Conservation (phyloP, 64 coral and sea anemone genomes). For the Porites lutea region DNA sequence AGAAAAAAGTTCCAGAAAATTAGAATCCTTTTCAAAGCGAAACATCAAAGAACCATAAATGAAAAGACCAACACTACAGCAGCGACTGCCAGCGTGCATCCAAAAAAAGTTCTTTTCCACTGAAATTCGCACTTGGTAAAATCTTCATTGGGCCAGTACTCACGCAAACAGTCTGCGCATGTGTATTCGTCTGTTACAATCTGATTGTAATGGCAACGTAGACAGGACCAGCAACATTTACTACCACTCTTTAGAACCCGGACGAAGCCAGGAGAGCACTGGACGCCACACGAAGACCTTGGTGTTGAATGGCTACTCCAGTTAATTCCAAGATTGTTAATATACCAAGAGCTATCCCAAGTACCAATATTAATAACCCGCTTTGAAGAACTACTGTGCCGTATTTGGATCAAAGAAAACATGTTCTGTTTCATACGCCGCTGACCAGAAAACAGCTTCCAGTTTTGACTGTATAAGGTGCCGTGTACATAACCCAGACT, state of each 20-base stretch:
- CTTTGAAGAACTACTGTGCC: conserved; percentile 9
- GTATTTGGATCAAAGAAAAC: conserved; percentile 68
- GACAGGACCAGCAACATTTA: conserved; percentile 86
- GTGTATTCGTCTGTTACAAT: conserved; percentile 62
- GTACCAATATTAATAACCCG: conserved; percentile 59
- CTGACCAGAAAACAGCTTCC: conserved; percentile 32
- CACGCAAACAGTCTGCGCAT: conserved; percentile 78
- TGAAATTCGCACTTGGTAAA: conserved; percentile 85
- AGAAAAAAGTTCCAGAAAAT: too few species aligned
- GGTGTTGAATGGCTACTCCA: conserved; percentile 39
- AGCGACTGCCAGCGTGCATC: conserved; percentile 63
- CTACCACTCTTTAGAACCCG: conserved; percentile 42
- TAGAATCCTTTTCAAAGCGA: too few species aligned
- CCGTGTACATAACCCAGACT: conserved; percentile 30
- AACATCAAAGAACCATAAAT: conserved; percentile 32
- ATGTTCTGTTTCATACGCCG: conserved; percentile 71
- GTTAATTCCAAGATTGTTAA: conserved; percentile 54
- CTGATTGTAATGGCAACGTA: conserved; percentile 83
- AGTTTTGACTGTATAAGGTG: not conserved
- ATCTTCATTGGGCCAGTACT: conserved; percentile 82
- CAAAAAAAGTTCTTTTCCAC: conserved; percentile 37
- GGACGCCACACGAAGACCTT: conserved; percentile 65
- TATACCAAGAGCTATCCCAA: conserved; percentile 82
- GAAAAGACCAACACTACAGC: conserved; percentile 71
- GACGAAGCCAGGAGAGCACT: conserved; percentile 70